Evolutionary conservation across 2,888 invertebrate genomes (phyloP).

Genomic region (Brassicogethes aeneus): DNA sequence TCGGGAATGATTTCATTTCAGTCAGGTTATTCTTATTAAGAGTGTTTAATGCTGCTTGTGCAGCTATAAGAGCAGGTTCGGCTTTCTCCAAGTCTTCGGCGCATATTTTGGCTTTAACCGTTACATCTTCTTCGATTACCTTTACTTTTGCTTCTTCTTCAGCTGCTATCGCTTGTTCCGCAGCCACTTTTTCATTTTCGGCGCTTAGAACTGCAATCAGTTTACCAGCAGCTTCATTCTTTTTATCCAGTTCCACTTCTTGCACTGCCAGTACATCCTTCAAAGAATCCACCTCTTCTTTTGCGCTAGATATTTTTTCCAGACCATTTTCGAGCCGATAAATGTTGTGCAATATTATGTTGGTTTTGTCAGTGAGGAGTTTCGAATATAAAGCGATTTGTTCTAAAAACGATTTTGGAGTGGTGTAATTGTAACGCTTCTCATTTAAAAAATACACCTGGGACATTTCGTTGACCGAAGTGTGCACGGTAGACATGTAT

Average conservation of each 20-base stretch:
- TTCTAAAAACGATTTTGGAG: constrained; percentile 92
- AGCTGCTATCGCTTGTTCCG: constrained; percentile 70
- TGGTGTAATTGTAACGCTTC: constrained; percentile 88
- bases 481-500: constrained; percentile 89
- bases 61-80: constrained; percentile 82
- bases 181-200: constrained; percentile 85
- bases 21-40: constrained; percentile 89
- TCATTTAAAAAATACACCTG: constrained; percentile 73
- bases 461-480: constrained; percentile 80
- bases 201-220: constrained; percentile 77
- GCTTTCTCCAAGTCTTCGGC: constrained; percentile 85
- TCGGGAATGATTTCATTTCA: constrained; percentile 88
- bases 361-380: constrained; percentile 56
- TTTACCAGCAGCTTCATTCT: constrained; percentile 84
- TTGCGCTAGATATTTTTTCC: constrained; percentile 77
- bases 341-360: constrained; percentile 66
- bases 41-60: constrained; percentile 85
- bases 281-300: constrained; percentile 74
- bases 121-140: constrained; percentile 80
- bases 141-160: constrained; percentile 88
- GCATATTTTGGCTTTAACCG: constrained; percentile 75
- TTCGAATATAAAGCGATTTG: constrained; percentile 78
- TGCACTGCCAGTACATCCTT: constrained; percentile 61
- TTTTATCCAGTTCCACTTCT: constrained; percentile 65
- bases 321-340: constrained; percentile 77